These are phyloP conservation scores for Nyctalus aviator DNA, from an alignment of 2,797 vertebrate species.

Conservation along the genomic window DNA sequence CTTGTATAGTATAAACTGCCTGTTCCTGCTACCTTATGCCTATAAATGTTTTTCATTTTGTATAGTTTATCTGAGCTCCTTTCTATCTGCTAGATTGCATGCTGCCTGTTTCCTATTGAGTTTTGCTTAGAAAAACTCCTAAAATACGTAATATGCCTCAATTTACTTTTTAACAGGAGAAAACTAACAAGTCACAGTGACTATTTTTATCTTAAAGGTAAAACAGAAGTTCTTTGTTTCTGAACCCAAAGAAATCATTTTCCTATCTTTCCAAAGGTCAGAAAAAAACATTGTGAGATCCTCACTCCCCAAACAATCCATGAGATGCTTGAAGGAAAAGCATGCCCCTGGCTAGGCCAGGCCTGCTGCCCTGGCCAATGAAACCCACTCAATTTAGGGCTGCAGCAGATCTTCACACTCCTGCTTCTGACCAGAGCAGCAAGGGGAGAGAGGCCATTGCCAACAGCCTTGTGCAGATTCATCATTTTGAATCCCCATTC, in stretches of 20 bases:
- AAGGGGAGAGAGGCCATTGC: slow-evolving; percentile 62
- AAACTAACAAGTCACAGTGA: neutral
- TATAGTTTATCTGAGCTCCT: neutral
- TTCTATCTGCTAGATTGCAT: neutral
- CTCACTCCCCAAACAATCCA: neutral
- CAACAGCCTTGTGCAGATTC: slow-evolving; percentile 78
- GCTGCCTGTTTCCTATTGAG: neutral
- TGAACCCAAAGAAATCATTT: neutral
- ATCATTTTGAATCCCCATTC: slow-evolving; percentile 79
- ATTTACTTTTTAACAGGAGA: neutral
- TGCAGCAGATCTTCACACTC: neutral
- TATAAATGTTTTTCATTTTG: neutral
- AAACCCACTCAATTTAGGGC: neutral
- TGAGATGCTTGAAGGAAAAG: neutral
- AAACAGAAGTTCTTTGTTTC: neutral
- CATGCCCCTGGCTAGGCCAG: neutral
- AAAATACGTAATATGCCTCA: neutral
- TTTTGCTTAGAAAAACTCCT: neutral
- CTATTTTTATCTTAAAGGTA: neutral
- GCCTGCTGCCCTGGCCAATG: neutral
- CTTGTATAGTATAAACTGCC: neutral
- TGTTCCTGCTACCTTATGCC: neutral
- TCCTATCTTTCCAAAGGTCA: neutral
- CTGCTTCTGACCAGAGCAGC: neutral
- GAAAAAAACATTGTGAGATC: neutral